These are phyloP conservation scores for Trochalopteron elliotii DNA, from an alignment of 2,113 vertebrate species.

Conservation along the genomic window DNA sequence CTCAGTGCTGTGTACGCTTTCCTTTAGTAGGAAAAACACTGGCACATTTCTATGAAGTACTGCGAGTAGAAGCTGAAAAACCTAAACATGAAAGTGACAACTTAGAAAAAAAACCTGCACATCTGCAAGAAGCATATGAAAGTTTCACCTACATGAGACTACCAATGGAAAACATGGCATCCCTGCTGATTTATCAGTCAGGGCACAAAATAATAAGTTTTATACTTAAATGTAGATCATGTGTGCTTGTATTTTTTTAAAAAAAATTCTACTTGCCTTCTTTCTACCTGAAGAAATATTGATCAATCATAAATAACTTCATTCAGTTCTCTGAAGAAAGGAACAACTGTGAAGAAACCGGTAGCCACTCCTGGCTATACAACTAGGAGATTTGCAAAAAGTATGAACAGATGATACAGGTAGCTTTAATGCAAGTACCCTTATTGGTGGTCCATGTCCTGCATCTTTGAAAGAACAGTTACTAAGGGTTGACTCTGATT, in stretches of 20 bases:
- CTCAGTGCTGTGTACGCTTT: background rate
- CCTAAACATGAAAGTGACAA: background rate
- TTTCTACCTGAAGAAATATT: background rate
- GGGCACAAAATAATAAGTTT: background rate
- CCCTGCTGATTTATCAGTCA: background rate
- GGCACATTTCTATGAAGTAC: background rate
- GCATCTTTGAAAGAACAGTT: background rate
- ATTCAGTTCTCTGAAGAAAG: background rate
- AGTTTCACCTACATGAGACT: background rate
- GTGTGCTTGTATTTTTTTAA: background rate
- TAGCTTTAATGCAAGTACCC: background rate
- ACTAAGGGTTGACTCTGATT: background rate
- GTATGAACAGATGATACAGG: background rate
- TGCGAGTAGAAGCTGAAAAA: background rate
- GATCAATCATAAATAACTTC: background rate
- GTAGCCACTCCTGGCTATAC: background rate
- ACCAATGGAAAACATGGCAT: background rate
- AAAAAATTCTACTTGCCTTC: background rate
- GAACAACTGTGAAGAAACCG: background rate
- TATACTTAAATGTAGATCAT: background rate
- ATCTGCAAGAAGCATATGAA: background rate
- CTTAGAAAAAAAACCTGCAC: background rate
- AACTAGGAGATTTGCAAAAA: background rate
- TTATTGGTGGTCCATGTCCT: background rate
- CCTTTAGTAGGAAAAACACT: background rate